These are phyloP conservation scores for Ancistrus triradiatus DNA, from an alignment of 2,113 vertebrate genomes.

Conservation along the genomic window DNA sequence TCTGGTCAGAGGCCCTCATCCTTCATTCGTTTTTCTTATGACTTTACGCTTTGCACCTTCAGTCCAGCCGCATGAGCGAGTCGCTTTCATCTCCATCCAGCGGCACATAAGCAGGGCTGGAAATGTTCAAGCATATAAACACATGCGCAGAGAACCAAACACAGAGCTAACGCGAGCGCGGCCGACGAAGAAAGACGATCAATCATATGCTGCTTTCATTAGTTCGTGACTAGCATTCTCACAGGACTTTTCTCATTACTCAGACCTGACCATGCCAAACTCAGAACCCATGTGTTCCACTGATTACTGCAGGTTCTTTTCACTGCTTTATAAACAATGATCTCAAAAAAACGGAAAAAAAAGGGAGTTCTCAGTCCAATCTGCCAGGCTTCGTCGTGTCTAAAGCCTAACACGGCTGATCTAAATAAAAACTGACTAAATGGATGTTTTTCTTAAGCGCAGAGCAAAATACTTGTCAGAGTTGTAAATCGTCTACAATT, in stretches of 20 bases:
- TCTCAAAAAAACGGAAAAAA: neutral
- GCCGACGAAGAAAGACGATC: conserved; percentile 20
- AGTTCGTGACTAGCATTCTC: conserved; percentile 53
- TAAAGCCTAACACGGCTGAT: neutral
- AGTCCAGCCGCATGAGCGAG: conserved; percentile 33
- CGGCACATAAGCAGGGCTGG: conserved; percentile 33
- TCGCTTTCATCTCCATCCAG: conserved; percentile 55
- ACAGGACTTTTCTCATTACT: conserved; percentile 52
- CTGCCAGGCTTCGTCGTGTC: neutral
- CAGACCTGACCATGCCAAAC: conserved; percentile 48
- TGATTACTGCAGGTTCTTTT: neutral
- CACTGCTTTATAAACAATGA: neutral
- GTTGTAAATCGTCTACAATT: conserved; percentile 4
- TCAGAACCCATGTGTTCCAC: conserved; percentile 1
- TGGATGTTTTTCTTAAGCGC: neutral
- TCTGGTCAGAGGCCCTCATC: conserved; percentile 48
- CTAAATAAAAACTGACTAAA: neutral
- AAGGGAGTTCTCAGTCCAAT: neutral
- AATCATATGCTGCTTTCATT: conserved; percentile 63
- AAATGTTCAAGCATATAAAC: conserved; percentile 38
- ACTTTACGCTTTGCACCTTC: conserved; percentile 48
- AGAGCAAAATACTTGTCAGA: neutral
- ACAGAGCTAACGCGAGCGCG: neutral
- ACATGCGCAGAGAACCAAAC: conserved; percentile 1
- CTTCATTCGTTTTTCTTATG: conserved; percentile 22